phyloP scores from a whole-genome alignment of 2,888 invertebrate species.

The Aphrophora alni region DNA sequence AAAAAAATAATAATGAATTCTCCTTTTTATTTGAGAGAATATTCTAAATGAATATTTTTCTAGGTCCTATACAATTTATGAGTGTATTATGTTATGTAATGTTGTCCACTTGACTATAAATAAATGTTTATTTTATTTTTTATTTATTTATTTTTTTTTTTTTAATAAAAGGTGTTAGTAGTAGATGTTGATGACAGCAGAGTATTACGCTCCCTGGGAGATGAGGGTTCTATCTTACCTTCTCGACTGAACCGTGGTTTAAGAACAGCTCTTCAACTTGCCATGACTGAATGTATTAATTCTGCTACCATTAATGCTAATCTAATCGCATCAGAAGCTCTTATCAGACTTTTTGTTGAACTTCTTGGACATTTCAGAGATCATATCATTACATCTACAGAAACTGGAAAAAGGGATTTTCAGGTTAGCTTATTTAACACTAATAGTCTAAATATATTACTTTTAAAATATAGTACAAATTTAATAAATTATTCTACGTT shows the following conservation, averaged over 20 bases:
- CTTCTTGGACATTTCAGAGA: conserved; percentile 73
- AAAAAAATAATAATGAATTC: too few relatives aligned
- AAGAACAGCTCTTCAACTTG: conserved; percentile 63
- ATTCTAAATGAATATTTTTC: too few relatives aligned
- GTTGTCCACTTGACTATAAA: too few relatives aligned
- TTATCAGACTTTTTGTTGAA: conserved; percentile 78
- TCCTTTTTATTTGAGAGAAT: too few relatives aligned
- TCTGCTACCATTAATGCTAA: conserved; percentile 62
- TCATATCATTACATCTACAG: conserved; percentile 59
- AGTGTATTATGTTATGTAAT: too few relatives aligned
- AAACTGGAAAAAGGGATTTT: conserved; percentile 54
- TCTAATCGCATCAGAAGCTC: conserved; percentile 80
- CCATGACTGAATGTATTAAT: conserved; percentile 53
- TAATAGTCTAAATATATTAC: too few relatives aligned
- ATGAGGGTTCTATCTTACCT: conserved; percentile 79
- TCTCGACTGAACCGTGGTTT: conserved; percentile 72
- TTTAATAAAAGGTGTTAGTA: conserved; percentile 79
- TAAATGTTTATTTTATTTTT: too few relatives aligned
- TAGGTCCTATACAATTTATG: too few relatives aligned
- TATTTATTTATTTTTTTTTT: too few relatives aligned
- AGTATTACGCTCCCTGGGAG: conserved; percentile 72
- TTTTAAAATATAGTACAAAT: too few relatives aligned
- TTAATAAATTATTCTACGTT: too few relatives aligned
- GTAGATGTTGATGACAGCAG: conserved; percentile 73
- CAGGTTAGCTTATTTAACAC: conserved; percentile 54